phyloP scores from a whole-genome alignment of 2,113 vertebrate genomes.

The Notothenia rossii region DNA sequence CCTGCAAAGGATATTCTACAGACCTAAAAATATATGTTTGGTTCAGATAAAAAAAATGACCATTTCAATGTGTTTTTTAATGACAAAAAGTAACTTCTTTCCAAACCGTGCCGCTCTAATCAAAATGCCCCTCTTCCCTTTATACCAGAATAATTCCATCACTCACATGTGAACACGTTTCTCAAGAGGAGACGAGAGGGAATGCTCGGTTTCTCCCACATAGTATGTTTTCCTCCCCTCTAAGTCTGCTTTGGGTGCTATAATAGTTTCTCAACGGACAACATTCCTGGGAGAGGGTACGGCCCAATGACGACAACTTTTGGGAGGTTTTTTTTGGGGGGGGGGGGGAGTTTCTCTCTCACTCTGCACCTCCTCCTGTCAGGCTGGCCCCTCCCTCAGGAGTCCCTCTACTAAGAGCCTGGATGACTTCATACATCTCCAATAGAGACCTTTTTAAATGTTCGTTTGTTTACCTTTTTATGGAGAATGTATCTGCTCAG shows the following conservation, averaged over 20 bases:
- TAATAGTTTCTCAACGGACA: conserved; percentile 78
- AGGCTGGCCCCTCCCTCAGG: conserved; percentile 26
- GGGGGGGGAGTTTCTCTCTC: conserved; percentile 32
- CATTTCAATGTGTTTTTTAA: no score
- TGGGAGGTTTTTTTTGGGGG: conserved; percentile 40
- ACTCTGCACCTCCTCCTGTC: conserved; percentile 28
- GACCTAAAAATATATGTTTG: no score
- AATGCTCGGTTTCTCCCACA: conserved; percentile 29
- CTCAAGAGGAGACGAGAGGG: neutral
- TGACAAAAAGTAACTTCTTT: no score
- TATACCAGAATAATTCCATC: no score
- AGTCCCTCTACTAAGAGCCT: neutral
- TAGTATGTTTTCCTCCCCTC: conserved; percentile 23
- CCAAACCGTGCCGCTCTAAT: no score
- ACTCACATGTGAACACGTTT: no score
- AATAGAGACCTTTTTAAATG: conserved; percentile 1
- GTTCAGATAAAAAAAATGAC: no score
- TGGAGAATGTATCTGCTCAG: conserved; percentile 1
- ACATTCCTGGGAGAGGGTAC: conserved; percentile 77
- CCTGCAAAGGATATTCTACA: no score
- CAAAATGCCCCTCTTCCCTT: no score
- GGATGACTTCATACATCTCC: neutral
- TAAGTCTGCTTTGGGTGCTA: conserved; percentile 51
- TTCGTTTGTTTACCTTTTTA: neutral
- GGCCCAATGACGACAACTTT: conserved; percentile 64